Conservation (phyloP, 1,140 invertebrate genomes). For the Geopemphigus sp. region DNA sequence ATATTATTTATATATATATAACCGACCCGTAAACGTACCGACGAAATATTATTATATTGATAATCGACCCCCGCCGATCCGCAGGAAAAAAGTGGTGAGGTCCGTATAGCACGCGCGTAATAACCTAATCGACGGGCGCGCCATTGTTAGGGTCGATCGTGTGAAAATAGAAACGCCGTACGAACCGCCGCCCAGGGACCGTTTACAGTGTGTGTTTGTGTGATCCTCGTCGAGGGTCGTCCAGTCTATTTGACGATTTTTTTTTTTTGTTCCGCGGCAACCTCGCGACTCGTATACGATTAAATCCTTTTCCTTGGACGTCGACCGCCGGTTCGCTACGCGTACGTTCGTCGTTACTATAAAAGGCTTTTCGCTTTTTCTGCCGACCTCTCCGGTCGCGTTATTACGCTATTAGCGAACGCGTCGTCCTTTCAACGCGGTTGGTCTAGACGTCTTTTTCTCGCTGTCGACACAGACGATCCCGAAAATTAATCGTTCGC, state of each 20-base stretch:
- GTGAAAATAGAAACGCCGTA: constrained; percentile 34
- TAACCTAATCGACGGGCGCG: no score
- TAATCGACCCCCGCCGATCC: no score
- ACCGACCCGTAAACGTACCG: no score
- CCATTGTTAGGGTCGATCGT: no score
- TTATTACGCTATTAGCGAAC: background rate
- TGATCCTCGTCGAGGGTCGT: background rate
- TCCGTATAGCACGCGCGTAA: no score
- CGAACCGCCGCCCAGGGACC: constrained; percentile 41
- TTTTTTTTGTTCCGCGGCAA: background rate
- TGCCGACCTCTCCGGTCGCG: background rate
- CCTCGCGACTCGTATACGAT: background rate
- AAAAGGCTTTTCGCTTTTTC: background rate
- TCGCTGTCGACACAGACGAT: background rate
- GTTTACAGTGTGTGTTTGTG: background rate
- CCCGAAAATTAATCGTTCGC: constrained; percentile 17
- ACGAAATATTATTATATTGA: no score
- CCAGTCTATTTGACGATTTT: background rate
- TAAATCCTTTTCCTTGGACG: background rate
- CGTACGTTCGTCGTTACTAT: background rate
- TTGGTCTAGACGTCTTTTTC: background rate
- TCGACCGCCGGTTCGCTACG: background rate
- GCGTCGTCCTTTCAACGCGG: no score
- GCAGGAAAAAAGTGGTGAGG: no score
- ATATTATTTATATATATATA: no score